A percentile compares a stretch with the other conserved stretches of the same genome.
Conservation (phyloP, 2,888 invertebrate genomes). For the Phalangium opilio region DNA sequence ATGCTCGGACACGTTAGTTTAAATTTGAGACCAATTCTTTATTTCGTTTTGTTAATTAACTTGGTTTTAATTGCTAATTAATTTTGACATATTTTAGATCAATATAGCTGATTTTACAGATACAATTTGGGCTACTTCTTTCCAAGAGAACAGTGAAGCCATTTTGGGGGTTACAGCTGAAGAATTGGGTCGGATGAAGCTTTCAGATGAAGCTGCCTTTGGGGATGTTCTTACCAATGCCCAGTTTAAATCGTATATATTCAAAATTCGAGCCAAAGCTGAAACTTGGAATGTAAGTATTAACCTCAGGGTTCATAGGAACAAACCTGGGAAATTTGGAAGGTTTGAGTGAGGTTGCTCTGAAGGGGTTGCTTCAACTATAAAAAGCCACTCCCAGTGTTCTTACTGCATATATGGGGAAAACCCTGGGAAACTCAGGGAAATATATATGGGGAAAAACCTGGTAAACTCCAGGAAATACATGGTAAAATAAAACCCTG, state of each 20-base stretch:
- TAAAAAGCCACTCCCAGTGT: too few relatives aligned
- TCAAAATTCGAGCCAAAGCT: conserved; percentile 71
- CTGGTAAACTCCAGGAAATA: too few relatives aligned
- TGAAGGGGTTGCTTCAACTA: too few relatives aligned
- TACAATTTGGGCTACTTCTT: conserved; percentile 78
- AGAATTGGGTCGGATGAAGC: conserved; percentile 50
- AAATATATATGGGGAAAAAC: too few relatives aligned
- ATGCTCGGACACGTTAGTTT: conserved; percentile 59
- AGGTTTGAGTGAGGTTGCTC: background rate
- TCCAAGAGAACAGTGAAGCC: conserved; percentile 59
- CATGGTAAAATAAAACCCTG: too few relatives aligned
- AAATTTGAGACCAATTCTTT: background rate
- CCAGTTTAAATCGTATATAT: conserved; percentile 60
- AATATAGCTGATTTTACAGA: conserved; percentile 75
- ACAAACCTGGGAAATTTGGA: too few relatives aligned
- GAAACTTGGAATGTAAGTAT: conserved; percentile 75
- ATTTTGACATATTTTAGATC: conserved; percentile 38
- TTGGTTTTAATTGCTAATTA: too few relatives aligned
- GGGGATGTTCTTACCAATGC: conserved; percentile 52
- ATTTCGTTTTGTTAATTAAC: background rate
- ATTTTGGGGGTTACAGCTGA: conserved; percentile 53
- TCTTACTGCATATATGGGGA: too few relatives aligned
- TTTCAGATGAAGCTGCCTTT: conserved; percentile 45
- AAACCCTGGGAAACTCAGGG: too few relatives aligned
- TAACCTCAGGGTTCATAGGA: background rate